Evolutionary conservation across 2,113 vertebrate genomes (phyloP), one percentile per base, ranked within the genome.

Genomic region (Vombatus ursinus): DNA sequence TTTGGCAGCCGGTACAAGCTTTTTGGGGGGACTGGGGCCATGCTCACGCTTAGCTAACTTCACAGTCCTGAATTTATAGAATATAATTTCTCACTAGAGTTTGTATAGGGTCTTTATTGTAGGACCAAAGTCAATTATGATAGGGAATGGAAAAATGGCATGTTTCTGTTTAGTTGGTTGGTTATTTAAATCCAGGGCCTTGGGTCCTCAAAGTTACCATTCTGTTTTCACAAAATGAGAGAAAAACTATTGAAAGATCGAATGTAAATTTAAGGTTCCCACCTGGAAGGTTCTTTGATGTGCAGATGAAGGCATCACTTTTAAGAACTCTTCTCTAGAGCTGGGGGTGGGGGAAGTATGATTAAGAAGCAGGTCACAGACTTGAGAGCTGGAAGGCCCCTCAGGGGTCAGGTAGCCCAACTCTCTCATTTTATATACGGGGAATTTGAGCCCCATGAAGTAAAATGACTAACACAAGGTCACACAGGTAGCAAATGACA

Each of bases 41-140:
- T 92, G 24, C 95, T 96, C 95, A 97, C 94, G 97, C 93, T 97
- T 96, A 94, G 95, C 96, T 94, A 95, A 97, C 94, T 90, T 97
- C 25, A 19, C 54, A 97, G 94, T 95, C 93, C 57, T 2, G 10
- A 26, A 90, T 90, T 50, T 90, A 90, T 31, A 90, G 89, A 10
- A 93, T 77, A 54, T 97, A 96, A 96, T 97, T 97, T 96, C 48
- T 96, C 90, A 95, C 93, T 96, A 93, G 68, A 92, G 50, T 95
- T 47, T 94, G 93, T 23, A n/a, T 92, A 50, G 94, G 49, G 50
- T 50, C 92, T 50, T 94, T 91, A 48, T 90, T 94, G 68, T 8
- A 44, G 68, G 19, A n/a, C 68, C 68, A 19, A n/a, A 84, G 68
- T 90, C 47, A 91, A 25, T 92, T 93, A 94, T 54, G 49, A 91